Conservation (phyloP, 2,113 vertebrate species). For the Chionis minor region DNA sequence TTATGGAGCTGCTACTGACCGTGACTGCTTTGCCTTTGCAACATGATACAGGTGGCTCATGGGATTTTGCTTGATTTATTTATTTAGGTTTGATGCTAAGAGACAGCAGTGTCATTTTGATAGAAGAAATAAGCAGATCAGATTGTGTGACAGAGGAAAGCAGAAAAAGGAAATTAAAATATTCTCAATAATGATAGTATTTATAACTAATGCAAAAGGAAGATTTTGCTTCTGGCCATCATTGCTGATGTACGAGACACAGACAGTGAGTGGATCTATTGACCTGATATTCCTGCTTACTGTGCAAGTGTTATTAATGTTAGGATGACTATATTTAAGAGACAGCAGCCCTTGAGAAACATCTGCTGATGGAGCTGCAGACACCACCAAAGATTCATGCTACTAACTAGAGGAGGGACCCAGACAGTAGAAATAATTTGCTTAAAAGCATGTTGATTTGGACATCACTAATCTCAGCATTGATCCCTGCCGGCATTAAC, state of each 20-base stretch:
- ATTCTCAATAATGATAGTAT: not conserved
- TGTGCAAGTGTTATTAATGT: not conserved
- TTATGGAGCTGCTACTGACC: not conserved
- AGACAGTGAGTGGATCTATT: not conserved
- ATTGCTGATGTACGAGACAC: not conserved
- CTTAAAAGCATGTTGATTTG: conserved; percentile 71
- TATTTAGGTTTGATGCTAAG: not conserved
- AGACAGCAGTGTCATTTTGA: not conserved
- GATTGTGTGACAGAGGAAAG: not conserved
- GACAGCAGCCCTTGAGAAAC: not conserved
- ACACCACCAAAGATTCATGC: conserved; percentile 43
- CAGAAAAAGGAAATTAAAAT: not conserved
- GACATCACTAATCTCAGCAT: conserved; percentile 51
- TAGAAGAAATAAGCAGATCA: not conserved
- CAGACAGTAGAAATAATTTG: conserved; percentile 64
- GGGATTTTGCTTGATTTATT: not conserved
- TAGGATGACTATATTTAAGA: conserved; percentile 22
- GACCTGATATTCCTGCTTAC: conserved; percentile 36
- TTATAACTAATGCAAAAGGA: not conserved
- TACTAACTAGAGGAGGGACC: conserved; percentile 8
- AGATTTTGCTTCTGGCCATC: not conserved
- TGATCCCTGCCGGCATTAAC: conserved; percentile 61
- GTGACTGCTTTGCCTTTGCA: not conserved
- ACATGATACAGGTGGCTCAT: not conserved
- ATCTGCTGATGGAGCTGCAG: conserved; percentile 34